phyloP scores from a whole-genome alignment of 2,113 vertebrate species.

The Sapajus apella region DNA sequence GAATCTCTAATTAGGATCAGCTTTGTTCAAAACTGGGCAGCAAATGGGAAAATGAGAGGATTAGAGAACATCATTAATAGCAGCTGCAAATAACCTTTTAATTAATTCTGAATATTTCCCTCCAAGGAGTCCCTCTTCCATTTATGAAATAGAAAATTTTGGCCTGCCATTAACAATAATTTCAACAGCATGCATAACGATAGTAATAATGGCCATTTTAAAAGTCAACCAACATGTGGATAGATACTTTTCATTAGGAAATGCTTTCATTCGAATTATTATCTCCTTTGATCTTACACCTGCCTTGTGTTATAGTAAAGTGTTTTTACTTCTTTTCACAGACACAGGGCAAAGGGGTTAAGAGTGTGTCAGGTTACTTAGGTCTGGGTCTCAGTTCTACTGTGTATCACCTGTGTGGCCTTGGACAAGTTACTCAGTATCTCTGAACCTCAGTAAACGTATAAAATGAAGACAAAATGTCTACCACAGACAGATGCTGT shows the following conservation, averaged over 20 bases:
- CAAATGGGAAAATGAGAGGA: not conserved
- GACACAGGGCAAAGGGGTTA: not conserved
- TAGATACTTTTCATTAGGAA: conserved; percentile 19
- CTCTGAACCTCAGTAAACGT: not conserved
- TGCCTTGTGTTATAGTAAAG: not conserved
- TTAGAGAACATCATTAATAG: conserved; percentile 2
- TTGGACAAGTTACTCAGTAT: not conserved
- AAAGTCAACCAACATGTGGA: not conserved
- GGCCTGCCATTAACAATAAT: not conserved
- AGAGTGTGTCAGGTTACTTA: not conserved
- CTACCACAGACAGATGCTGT: not conserved
- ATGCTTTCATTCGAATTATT: not conserved
- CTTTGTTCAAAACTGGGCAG: conserved; percentile 18
- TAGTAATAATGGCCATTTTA: not conserved
- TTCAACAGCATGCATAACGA: not conserved
- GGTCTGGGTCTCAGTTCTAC: not conserved
- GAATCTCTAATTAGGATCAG: not conserved
- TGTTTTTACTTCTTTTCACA: not conserved
- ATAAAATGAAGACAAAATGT: not conserved
- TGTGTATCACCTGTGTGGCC: not conserved
- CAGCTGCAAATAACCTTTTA: conserved; percentile 15
- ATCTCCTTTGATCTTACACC: not conserved
- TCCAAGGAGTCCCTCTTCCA: not conserved
- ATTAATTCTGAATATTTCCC: conserved; percentile 1
- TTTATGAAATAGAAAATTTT: not conserved